Base-by-base conservation (phyloP, 2,888 invertebrate species). In the Atethmia centrago region DNA sequence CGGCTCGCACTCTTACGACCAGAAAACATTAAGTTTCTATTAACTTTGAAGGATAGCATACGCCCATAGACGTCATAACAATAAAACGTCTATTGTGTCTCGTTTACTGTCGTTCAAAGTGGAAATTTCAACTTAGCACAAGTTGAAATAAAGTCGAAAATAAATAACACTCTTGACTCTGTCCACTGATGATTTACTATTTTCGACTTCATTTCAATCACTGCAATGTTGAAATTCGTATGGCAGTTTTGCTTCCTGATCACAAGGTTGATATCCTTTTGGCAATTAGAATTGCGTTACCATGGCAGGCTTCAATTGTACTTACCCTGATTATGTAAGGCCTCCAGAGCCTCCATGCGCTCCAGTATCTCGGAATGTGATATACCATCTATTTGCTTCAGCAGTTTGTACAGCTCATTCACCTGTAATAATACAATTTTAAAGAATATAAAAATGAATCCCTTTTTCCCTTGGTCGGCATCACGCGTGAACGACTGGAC, bases 251-350 rank as follows among this genome's bases (percentile, higher is more conserved):
- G 36, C 36, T 36, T 2, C 36, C 36, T 36, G 36, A 36, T 7
- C 36, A 36, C 36, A 36, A 36, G 36, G 36, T 36, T 36, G 7
- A 42, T 42, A 58, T 42, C 42, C 10, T 10, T 73, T 49, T 58
- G 28, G 19, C 47, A n/a, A 3, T 14, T 10, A 19, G 1, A 21
- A 31, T 16, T 1, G 40, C 40, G 40, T 40, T 63, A 9, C 12
- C 14, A 2, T 9, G 14, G 28, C 16, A 1, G 9, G 19, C 7
- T 47, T 0, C 12, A 3, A 25, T 42, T 9, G 59, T 28, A 66
- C 73, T 92, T 94, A 99, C 99, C 99, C 97, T 99, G 98, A 92
- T 98, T 98, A 90, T 99, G 99, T 10, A 99, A 95, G 5, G 98
- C 97, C 93, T 99, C 98, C 7, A 99, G 95, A 2, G 99, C 98